Percentiles rank a stretch among this genome's conserved stretches.
Evolutionary conservation across 2,888 invertebrate genomes (phyloP).

Genomic region (Mongoloraphidia duomilia): DNA sequence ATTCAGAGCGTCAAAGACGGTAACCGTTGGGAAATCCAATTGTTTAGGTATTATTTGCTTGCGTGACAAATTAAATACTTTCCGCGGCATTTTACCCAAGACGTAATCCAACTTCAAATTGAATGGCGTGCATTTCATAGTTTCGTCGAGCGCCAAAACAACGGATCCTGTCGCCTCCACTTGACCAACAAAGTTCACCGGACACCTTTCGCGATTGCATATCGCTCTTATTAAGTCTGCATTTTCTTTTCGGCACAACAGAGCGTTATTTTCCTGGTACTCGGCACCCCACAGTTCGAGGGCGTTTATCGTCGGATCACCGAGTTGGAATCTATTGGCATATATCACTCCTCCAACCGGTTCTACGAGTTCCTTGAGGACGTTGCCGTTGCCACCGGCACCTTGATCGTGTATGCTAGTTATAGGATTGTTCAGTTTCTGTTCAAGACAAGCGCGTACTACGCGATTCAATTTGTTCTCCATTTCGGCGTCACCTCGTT

Average conservation of each 20-base stretch:
- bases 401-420: slow-evolving; percentile 96
- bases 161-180: slow-evolving; percentile 75
- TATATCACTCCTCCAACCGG: slow-evolving; percentile 87
- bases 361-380: slow-evolving; percentile 90
- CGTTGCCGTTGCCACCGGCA: slow-evolving; percentile 97
- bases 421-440: slow-evolving; percentile 71
- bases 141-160: slow-evolving; percentile 49
- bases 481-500: slow-evolving; percentile 97
- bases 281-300: slow-evolving; percentile 97
- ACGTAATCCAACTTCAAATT: slow-evolving; percentile 81
- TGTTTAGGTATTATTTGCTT: slow-evolving; percentile 19
- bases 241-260: slow-evolving; percentile 60
- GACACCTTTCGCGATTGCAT: slow-evolving; percentile 78
- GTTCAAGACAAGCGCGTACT: slow-evolving; percentile 82
- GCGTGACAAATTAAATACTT: slow-evolving; percentile 40
- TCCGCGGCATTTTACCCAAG: slow-evolving; percentile 73
- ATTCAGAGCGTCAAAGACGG: slow-evolving; percentile 53
- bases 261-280: slow-evolving; percentile 91
- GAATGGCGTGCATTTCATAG: slow-evolving; percentile 51
- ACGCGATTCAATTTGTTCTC: slow-evolving; percentile 92
- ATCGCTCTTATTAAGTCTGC: slow-evolving; percentile 49
- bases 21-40: slow-evolving; percentile 37
- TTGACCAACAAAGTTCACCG: slow-evolving; percentile 82
- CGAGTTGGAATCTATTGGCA: slow-evolving; percentile 72
- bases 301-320: slow-evolving; percentile 87